Evolutionary conservation across 2,888 invertebrate species (phyloP).

Genomic region (Pemphredon lugubris): DNA sequence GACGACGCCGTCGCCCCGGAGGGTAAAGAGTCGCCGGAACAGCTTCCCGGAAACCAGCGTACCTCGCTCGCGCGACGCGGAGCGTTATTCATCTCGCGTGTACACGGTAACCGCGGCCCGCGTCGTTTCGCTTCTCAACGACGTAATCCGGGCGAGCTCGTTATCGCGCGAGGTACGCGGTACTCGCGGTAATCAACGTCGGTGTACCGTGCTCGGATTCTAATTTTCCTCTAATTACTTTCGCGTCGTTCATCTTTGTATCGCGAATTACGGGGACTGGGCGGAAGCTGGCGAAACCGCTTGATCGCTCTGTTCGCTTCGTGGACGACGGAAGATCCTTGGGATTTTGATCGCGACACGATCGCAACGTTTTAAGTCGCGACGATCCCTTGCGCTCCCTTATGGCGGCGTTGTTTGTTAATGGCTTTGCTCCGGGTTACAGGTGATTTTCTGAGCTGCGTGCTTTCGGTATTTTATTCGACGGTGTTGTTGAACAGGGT

Average conservation of each 20-base stretch:
- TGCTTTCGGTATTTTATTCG: no score
- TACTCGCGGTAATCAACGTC: background rate
- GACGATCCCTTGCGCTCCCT: background rate
- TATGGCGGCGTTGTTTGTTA: slow-evolving; percentile 6
- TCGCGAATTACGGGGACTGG: slow-evolving; percentile 1
- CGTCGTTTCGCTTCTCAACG: background rate
- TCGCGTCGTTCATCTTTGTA: background rate
- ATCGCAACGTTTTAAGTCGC: slow-evolving; percentile 7
- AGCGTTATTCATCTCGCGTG: background rate
- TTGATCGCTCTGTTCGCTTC: no score
- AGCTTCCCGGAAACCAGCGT: background rate
- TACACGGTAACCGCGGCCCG: no score
- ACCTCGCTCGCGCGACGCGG: background rate
- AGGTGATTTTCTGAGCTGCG: background rate
- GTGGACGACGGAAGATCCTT: slow-evolving; percentile 17
- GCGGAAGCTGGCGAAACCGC: slow-evolving; percentile 1
- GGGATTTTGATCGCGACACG: slow-evolving; percentile 35
- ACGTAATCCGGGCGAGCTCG: background rate
- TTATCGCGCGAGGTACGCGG: background rate
- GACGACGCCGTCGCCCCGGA: no score
- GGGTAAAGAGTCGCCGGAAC: background rate
- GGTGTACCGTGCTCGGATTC: background rate
- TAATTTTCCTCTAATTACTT: background rate
- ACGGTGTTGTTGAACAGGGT: no score
- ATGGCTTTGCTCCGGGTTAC: slow-evolving; percentile 4